A percentile compares a stretch with the other conserved stretches of the same genome.
Conservation (phyloP, 2,113 vertebrate genomes). For the Anser brachyrhynchus region DNA sequence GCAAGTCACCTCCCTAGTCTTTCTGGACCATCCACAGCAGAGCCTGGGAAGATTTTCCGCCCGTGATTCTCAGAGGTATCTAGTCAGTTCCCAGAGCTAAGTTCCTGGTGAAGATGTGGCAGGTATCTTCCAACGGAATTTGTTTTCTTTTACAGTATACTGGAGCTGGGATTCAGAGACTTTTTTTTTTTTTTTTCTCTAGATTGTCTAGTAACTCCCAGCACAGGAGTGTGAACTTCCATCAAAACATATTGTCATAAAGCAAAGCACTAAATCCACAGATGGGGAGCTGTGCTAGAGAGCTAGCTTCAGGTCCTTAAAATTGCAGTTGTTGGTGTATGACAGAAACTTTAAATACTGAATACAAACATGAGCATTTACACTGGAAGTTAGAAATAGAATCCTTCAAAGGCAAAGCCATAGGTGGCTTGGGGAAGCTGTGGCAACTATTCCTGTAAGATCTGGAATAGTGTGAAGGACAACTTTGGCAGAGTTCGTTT, state of each 20-base stretch:
- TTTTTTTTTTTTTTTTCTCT: not conserved
- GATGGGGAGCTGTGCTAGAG: not conserved
- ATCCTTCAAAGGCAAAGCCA: not conserved
- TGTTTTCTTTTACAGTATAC: not conserved
- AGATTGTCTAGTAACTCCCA: not conserved
- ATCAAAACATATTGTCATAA: not conserved
- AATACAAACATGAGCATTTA: not conserved
- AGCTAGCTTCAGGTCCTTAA: not conserved
- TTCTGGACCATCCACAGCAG: conserved; percentile 43
- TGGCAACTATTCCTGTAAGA: not conserved
- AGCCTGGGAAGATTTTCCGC: conserved; percentile 26
- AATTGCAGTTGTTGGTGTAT: not conserved
- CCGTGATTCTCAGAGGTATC: conserved; percentile 16
- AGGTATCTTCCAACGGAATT: not conserved
- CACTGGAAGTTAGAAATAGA: not conserved
- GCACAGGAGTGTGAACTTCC: not conserved
- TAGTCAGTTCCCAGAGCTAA: not conserved
- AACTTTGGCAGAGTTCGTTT: not conserved
- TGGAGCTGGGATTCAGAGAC: not conserved
- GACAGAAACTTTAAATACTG: not conserved
- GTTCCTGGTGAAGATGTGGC: not conserved
- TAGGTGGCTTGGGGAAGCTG: not conserved
- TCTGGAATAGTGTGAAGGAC: not conserved
- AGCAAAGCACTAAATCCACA: not conserved
- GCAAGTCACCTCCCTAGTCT: not conserved